Evolutionary conservation across 2,797 vertebrate genomes (phyloP).

Genomic region (Natrix natrix): DNA sequence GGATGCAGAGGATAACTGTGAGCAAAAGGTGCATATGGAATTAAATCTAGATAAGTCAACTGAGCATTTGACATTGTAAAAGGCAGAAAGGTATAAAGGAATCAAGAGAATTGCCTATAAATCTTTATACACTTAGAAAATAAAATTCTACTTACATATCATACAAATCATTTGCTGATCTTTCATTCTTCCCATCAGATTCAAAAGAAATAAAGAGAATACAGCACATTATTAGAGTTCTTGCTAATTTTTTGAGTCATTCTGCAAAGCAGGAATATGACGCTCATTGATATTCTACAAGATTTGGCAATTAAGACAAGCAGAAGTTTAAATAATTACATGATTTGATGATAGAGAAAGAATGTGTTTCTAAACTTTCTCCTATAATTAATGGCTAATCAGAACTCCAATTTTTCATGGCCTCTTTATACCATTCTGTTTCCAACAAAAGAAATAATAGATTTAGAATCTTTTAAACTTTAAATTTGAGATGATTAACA

Average conservation of each 20-base stretch:
- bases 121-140: neutral
- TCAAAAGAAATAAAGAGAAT: neutral
- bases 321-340: neutral
- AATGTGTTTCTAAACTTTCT: neutral
- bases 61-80: neutral
- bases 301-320: neutral
- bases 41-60: neutral
- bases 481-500: conserved; percentile 19
- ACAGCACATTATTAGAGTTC: neutral
- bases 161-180: neutral
- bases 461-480: conserved; percentile 15
- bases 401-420: neutral
- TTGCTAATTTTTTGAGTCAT: neutral
- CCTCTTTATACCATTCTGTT: neutral
- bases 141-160: neutral
- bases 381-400: neutral
- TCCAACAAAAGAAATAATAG: neutral
- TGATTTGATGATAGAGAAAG: neutral
- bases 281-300: neutral
- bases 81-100: neutral
- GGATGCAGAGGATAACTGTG: neutral
- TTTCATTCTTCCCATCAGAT: neutral
- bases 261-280: neutral
- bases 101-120: neutral
- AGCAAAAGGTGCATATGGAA: neutral